These are phyloP conservation scores for Phorcus lineatus DNA, from an alignment of 2,888 invertebrate genomes.

Conservation along the genomic window DNA sequence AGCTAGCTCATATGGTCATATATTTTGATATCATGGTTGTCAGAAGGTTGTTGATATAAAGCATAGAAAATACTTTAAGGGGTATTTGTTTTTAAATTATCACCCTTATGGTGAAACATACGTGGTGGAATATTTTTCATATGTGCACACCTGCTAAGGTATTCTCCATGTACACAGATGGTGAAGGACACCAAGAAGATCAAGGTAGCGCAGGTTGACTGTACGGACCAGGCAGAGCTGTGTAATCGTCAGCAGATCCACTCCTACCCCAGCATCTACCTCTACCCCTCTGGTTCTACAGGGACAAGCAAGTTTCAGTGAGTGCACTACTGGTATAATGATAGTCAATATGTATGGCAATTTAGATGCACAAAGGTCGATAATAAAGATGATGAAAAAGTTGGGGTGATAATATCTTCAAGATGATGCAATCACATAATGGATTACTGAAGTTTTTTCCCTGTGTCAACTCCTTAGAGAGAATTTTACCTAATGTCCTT, in stretches of 20 bases:
- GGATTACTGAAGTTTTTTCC: background rate
- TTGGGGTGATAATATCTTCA: background rate
- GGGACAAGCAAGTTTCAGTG: slow-evolving; percentile 56
- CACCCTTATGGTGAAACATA: too few relatives aligned
- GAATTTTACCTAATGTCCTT: background rate
- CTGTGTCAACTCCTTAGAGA: background rate
- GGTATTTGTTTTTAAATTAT: too few relatives aligned
- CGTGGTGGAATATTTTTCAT: too few relatives aligned
- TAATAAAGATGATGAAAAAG: too few relatives aligned
- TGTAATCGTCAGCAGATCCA: slow-evolving; percentile 80
- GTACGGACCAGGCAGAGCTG: slow-evolving; percentile 79
- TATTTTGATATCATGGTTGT: too few relatives aligned
- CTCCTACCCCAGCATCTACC: slow-evolving; percentile 83
- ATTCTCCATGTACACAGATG: slow-evolving; percentile 70
- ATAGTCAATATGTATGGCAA: background rate
- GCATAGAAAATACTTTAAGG: too few relatives aligned
- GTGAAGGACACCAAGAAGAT: slow-evolving; percentile 77
- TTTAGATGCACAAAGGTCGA: too few relatives aligned
- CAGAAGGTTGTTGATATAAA: too few relatives aligned
- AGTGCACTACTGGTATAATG: slow-evolving; percentile 44
- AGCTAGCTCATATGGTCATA: too few relatives aligned
- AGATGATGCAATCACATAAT: background rate
- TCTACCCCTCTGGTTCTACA: slow-evolving; percentile 80
- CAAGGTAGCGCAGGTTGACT: slow-evolving; percentile 82
- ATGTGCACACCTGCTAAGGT: too few relatives aligned